Base-by-base conservation (phyloP, 2,888 invertebrate species). In the Drosophila ustulata region DNA sequence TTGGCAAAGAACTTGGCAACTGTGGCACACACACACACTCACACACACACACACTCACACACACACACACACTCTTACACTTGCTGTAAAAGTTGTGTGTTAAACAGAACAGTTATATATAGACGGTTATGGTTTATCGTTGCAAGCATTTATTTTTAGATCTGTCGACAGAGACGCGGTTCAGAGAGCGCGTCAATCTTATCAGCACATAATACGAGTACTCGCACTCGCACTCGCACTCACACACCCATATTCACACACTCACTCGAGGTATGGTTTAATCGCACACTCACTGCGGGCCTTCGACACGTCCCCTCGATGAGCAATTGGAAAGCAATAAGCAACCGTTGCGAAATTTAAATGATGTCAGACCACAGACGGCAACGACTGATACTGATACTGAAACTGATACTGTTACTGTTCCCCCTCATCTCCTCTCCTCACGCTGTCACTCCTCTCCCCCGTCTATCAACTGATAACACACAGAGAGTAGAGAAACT, bases 271-370 rank as follows among this genome's bases (percentile, higher is more conserved):
- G 28, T 5, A 28, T 28, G 28, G 28, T 5, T 5, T 4, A 28
- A 5, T 28, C 28, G 5, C 28, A 25, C 55, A 63, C 80, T 80
- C 80, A 61, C 8, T 13, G 13, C 9, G 23, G 30, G 43, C 32
- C 53, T 28, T 37, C 18, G 32, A 34, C 53, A 61, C 45, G 53
- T 55, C 23, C 11, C 8, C 13, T n/a, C 66, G 73, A 80, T 79
- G 74, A 80, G 78, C 81, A 69, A 79, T 79, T 59, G 74, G 63
- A 66, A 62, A 62, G 68, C 69, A 73, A 77, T 77, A 57, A 58
- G 43, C 62, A 65, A 45, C 39, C 45, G 58, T 71, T 65, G 79
- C 73, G 58, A 75, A 76, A 73, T 73, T 75, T 52, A 52, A 78
- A 71, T 75, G 75, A 75, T 75, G 75, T 77, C 77, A 76, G 56